Evolutionary conservation across 2,888 invertebrate genomes (phyloP), one percentile per base, ranked within the genome.

Genomic region (Autographa gamma): DNA sequence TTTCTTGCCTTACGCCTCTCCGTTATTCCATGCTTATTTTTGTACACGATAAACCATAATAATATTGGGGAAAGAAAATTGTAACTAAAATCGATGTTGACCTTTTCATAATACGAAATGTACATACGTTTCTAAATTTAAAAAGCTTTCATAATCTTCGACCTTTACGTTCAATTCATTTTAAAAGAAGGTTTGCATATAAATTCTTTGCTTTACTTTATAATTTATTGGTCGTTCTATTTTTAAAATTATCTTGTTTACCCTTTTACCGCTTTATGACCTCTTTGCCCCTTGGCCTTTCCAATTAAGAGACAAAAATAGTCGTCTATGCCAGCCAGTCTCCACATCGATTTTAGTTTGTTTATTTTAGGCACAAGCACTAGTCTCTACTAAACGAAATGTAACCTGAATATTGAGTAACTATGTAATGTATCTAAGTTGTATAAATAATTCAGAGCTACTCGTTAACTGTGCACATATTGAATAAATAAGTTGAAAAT

Each of bases 391-490:
- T 71, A 70, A 77, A 67, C 69, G 63, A 79, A 79, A 79, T 88
- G 84, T 88, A 88, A 87, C 80, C 84, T 82, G 83, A 81, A 84
- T 83, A 72, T 85, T 79, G 72, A 79, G 80, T 81, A 83, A 74
- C 65, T 81, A 82, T 66, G 34, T 63, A 16, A 79, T 91, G 48
- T 48, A 48, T 48, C 48, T 48, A 91, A 92, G 88, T 77, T 94
- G 93, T 94, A 90, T 87, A 93, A 90, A 92, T 89, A 88, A 89
- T 90, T 91, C 90, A 88, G 88, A 88, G 93, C 93, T 95, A 96
- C 96, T 95, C 87, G 95, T 95, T 96, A 96, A 94, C 88, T 94
- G 95, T 95, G 95, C 95, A 96, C 95, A 93, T 89, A 91, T 90
- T 91, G 82, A 93, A 91, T 92, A 93, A 93, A 93, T 92, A 92